Percentiles rank a stretch among this genome's conserved stretches.
Evolutionary conservation across 2,797 vertebrate species (phyloP).

Genomic region (Iguana delicatissima): DNA sequence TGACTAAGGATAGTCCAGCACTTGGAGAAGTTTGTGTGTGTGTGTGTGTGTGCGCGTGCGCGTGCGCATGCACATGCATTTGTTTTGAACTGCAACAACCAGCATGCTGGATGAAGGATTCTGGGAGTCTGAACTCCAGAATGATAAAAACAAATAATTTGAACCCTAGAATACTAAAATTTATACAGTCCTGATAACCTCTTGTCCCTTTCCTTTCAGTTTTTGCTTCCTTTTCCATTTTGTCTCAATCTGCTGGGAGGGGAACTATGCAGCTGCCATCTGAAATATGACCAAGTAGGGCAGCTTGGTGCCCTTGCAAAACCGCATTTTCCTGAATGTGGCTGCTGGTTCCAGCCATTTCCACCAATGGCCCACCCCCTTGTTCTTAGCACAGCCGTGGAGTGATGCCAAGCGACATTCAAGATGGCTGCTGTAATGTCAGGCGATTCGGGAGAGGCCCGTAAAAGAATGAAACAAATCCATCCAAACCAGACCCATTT

Average conservation of each 20-base stretch:
- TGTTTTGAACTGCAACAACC: too few relatives aligned
- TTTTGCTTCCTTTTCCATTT: not conserved
- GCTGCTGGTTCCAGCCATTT: too few relatives aligned
- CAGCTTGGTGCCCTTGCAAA: not conserved
- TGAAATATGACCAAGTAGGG: not conserved
- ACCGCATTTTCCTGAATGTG: not conserved
- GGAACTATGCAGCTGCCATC: not conserved
- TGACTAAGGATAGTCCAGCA: too few relatives aligned
- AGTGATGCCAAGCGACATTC: not conserved
- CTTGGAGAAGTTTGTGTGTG: too few relatives aligned
- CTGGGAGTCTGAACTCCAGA: too few relatives aligned
- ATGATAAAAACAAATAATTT: too few relatives aligned
- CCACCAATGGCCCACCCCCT: not conserved
- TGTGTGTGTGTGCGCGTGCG: too few relatives aligned
- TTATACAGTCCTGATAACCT: not conserved
- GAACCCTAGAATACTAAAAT: too few relatives aligned
- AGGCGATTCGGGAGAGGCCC: not conserved
- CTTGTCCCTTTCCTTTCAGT: not conserved
- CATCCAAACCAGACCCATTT: not conserved
- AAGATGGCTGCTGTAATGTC: not conserved
- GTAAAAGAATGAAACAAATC: not conserved
- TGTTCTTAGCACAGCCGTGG: not conserved
- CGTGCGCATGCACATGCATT: too few relatives aligned
- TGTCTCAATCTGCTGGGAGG: not conserved
- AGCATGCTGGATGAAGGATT: too few relatives aligned